phyloP scores from a whole-genome alignment of 2,888 invertebrate genomes.

The Scaptomyza polygonia region DNA sequence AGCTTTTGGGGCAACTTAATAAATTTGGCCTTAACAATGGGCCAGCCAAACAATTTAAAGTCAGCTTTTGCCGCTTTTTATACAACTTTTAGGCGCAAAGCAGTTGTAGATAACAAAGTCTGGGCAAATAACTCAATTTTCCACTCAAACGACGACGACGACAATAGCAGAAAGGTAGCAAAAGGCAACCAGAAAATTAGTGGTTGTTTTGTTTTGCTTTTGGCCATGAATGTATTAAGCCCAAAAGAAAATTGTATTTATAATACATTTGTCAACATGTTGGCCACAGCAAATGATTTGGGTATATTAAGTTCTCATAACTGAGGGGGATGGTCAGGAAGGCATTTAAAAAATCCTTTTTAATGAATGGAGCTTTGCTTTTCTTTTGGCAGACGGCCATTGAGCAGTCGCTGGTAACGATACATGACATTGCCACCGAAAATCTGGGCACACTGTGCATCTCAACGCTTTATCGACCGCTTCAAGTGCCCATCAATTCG shows the following conservation, averaged over 20 bases:
- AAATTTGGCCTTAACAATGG: slow-evolving; percentile 36
- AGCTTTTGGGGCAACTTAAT: slow-evolving; percentile 33
- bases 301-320: slow-evolving; percentile 32
- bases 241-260: slow-evolving; percentile 58
- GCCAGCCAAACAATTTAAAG: slow-evolving; percentile 38
- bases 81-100: slow-evolving; percentile 40
- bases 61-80: slow-evolving; percentile 5
- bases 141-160: slow-evolving; percentile 72
- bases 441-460: slow-evolving; percentile 90
- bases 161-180: neutral
- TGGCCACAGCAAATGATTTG: slow-evolving; percentile 53
- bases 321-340: neutral
- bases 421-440: slow-evolving; percentile 90
- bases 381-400: slow-evolving; percentile 82
- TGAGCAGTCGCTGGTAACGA: slow-evolving; percentile 89
- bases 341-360: slow-evolving; percentile 38
- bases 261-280: slow-evolving; percentile 67
- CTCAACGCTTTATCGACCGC: slow-evolving; percentile 88
- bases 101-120: slow-evolving; percentile 32
- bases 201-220: slow-evolving; percentile 4
- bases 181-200: slow-evolving; percentile 5
- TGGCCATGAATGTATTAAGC: slow-evolving; percentile 51
- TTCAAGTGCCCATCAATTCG: slow-evolving; percentile 89
- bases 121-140: slow-evolving; percentile 75
- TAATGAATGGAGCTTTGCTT: slow-evolving; percentile 27